Base-by-base conservation (phyloP, 2,888 invertebrate species). In the Operophtera brumata region DNA sequence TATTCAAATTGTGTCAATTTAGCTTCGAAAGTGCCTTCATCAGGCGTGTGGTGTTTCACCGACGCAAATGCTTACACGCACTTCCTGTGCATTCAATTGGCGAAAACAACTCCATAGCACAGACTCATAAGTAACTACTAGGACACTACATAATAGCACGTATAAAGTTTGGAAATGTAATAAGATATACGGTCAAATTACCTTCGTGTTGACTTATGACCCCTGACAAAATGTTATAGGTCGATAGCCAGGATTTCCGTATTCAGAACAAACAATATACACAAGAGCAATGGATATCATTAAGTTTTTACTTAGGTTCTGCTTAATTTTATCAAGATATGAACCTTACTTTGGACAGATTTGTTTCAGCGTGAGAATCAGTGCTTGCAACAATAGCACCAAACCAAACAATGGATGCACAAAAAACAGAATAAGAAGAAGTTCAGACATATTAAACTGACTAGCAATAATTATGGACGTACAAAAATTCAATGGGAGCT, bases 1-100 rank as follows among this genome's bases (percentile, higher is more conserved):
- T 55, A 56, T 62, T 41, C 64, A 69, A 57, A 67, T 68, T 66
- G 70, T 71, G 67, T 69, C 63, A 66, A 64, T 71, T 73, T 72
- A 65, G 67, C 57, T 60, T 67, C 64, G 70, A 67, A 73, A 70
- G 70, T 62, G 66, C 67, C 75, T 72, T 69, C 76, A 64, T 66
- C 70, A 75, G 51, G 55, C 57, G 55, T 54, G 60, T 69, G 67
- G 63, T 65, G 72, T 73, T 73, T 75, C 76, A 77, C 76, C 77
- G 73, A 75, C 75, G 72, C 77, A 76, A 85, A 89, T 88, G 76
- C 80, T 77, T 75, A 77, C 88, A 86, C 86, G 87, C 76, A 75
- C 85, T 83, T 87, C 86, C 87, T 86, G 86, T 73, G 71, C 69
- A 73, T 73, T 72, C 72, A 74, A 76, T 69, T 71, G 72, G 75